Evolutionary conservation across 2,113 vertebrate genomes (phyloP).

Genomic region (Thomomys bottae): DNA sequence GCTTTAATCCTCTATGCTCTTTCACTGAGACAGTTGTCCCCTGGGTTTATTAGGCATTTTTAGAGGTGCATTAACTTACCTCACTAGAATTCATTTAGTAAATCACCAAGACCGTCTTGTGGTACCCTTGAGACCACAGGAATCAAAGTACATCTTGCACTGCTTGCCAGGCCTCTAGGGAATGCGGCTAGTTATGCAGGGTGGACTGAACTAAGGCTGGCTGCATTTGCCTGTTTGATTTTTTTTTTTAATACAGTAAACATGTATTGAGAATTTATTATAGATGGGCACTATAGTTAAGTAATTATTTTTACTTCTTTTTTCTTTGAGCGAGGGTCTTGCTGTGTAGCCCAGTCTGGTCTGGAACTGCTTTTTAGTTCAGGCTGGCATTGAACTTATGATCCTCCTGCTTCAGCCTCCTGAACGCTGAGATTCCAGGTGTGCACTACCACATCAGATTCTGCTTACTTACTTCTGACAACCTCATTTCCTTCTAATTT

Average conservation of each 20-base stretch:
- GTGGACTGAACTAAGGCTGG: neutral
- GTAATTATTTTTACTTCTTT: neutral
- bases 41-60: neutral
- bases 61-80: slow-evolving; percentile 44
- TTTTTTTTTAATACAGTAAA: slow-evolving; percentile 19
- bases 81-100: neutral
- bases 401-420: too few relatives aligned
- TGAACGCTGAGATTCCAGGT: too few relatives aligned
- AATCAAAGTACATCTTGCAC: neutral
- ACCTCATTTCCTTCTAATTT: slow-evolving; percentile 23
- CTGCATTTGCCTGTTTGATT: neutral
- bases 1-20: neutral
- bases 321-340: too few relatives aligned
- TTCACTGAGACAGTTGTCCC: neutral
- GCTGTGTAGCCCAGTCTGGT: too few relatives aligned
- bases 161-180: neutral
- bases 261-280: slow-evolving; percentile 20
- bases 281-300: neutral
- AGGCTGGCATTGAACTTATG: too few relatives aligned
- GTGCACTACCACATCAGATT: too few relatives aligned
- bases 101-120: neutral
- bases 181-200: neutral
- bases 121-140: neutral
- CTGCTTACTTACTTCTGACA: neutral
- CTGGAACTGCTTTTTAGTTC: too few relatives aligned